Evolutionary conservation across 2,113 vertebrate species (phyloP).

Genomic region (Mola mola): DNA sequence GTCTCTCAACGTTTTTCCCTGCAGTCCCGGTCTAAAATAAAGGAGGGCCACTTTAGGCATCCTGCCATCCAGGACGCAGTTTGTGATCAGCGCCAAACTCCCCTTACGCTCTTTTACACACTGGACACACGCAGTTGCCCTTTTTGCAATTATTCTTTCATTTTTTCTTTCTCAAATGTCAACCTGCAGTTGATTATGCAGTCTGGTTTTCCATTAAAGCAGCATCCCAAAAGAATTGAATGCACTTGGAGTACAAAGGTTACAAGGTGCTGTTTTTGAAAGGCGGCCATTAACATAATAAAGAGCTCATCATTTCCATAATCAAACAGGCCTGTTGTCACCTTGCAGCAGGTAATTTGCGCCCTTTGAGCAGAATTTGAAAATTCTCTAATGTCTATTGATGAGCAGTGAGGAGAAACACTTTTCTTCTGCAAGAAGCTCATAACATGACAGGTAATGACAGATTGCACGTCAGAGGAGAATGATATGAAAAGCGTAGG

Average conservation of each 20-base stretch:
- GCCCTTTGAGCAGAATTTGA: constrained; percentile 27
- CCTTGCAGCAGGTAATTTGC: constrained; percentile 23
- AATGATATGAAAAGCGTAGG: constrained; percentile 41
- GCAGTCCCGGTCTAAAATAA: neutral
- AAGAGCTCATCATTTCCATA: constrained; percentile 50
- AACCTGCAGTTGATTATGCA: constrained; percentile 61
- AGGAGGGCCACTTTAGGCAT: constrained; percentile 22
- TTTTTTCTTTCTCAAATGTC: constrained; percentile 61
- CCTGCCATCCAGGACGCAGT: constrained; percentile 13
- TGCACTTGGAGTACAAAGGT: constrained; percentile 61
- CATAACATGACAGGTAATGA: constrained; percentile 56
- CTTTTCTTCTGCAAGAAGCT: constrained; percentile 33
- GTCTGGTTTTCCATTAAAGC: constrained; percentile 53
- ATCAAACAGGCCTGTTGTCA: constrained; percentile 49
- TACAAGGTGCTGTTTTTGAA: constrained; percentile 60
- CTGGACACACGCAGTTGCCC: constrained; percentile 19
- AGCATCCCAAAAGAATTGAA: constrained; percentile 56
- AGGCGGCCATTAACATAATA: constrained; percentile 63
- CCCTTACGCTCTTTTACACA: constrained; percentile 27
- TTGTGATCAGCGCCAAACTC: constrained; percentile 23
- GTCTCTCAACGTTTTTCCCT: constrained; percentile 1
- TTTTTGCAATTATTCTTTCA: constrained; percentile 62
- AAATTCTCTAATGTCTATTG: constrained; percentile 32
- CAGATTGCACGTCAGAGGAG: constrained; percentile 54
- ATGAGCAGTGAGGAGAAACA: constrained; percentile 7